Percentiles rank a stretch among this genome's conserved stretches.
phyloP scores from a whole-genome alignment of 2,113 vertebrate genomes.

The Platysteira castanea region DNA sequence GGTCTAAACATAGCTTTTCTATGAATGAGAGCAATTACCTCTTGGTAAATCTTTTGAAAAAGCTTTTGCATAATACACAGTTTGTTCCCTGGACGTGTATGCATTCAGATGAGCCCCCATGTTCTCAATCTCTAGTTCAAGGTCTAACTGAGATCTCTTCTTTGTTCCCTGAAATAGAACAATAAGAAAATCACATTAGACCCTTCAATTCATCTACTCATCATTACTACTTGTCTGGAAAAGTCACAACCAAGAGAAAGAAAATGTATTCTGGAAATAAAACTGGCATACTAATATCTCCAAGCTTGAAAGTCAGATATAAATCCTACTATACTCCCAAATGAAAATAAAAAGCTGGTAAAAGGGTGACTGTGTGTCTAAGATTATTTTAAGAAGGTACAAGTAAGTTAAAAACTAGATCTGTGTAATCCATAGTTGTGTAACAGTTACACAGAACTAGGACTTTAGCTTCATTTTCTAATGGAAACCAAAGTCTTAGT shows the following conservation, averaged over 20 bases:
- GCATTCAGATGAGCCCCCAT: constrained; percentile 98
- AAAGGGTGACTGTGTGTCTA: background rate
- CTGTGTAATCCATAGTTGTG: background rate
- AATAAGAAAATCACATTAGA: background rate
- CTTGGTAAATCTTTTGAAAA: constrained; percentile 94
- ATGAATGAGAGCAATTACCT: constrained; percentile 75
- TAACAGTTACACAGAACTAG: background rate
- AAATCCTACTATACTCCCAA: background rate
- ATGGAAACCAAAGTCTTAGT: background rate
- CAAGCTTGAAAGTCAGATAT: background rate
- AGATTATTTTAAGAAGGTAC: background rate
- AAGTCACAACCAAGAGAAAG: background rate
- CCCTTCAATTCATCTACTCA: background rate
- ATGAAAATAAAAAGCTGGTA: background rate
- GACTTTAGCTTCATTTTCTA: background rate
- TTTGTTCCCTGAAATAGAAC: constrained; percentile 86
- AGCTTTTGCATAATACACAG: constrained; percentile 97
- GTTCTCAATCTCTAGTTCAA: constrained; percentile 98
- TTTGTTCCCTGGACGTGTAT: constrained; percentile 95
- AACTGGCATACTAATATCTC: background rate
- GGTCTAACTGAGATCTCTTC: constrained; percentile 94
- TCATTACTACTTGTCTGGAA: background rate
- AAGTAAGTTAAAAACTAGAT: background rate
- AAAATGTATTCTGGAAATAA: background rate
- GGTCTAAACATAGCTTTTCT: too few relatives aligned